Evolutionary conservation across 2,888 invertebrate genomes (phyloP), one percentile per base, ranked within the genome.

Genomic region (Tinea trinotella): DNA sequence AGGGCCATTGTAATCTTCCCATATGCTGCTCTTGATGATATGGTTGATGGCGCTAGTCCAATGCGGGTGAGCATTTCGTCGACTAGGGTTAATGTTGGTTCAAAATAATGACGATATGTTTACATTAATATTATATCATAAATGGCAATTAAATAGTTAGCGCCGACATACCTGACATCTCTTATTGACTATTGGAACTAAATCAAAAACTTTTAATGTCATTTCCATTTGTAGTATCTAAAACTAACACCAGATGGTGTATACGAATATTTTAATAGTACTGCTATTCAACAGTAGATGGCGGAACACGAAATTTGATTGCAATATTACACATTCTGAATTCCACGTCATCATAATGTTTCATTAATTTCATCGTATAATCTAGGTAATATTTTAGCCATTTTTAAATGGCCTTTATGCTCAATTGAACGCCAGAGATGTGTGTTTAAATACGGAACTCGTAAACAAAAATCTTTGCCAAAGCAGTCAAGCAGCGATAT

Each of bases 281-380:
- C 35, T 20, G 13, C 74, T 70, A 71, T 58, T 70, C 58, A 30
- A 49, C 59, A 56, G 59, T 44, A 77, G 77, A 64, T 73, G 66
- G 61, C 68, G 30, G 18, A 58, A 5, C 12, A n/a, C 20, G 30
- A 36, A n/a, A 52, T 46, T 56, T 46, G 40, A 52, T 52, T 4
- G n/a, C 7, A 58, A 53, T 44, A 24, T 56, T 57, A 36, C 40
- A 13, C 24, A 54, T 56, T 60, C 57, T 54, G 55, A 56, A 58
- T 46, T 55, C 55, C 57, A 19, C 58, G 60, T 54, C 56, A 58
- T 62, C 63, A 63, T 65, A 69, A 68, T 76, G 74, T 78, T 81
- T 82, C 78, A 82, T 81, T 81, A 80, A 80, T 74, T 75, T 69
- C 71, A 71, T 68, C 72, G n/a, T 30, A 30, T 30, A n/a, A n/a